Base-by-base conservation (phyloP, 2,888 invertebrate genomes). In the Tetheella fluctuosa region DNA sequence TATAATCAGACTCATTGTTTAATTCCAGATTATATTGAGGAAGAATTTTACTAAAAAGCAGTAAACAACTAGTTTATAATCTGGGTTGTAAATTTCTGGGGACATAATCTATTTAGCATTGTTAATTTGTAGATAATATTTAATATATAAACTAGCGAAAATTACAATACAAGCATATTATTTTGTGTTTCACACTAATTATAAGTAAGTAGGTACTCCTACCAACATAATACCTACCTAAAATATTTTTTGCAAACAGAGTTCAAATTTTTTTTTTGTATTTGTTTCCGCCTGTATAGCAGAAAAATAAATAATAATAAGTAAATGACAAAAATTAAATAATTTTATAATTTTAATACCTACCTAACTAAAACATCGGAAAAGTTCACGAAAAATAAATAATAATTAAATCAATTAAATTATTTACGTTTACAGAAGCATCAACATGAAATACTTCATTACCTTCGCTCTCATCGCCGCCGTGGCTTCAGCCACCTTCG, bases 131-230 rank as follows among this genome's bases (percentile, higher is more conserved):
- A 56, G 74, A 76, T 76, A 76, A 73, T 58, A 34, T 59, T 59
- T 25, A 52, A 59, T 80, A 81, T 81, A 81, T 71, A 80, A 72
- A 65, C 61, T 62, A 53, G 13, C n/a, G 23, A 12, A 23, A 58
- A 59, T 54, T 8, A 25, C 30, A 7, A 17, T 15, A n/a, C 52
- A 42, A 59, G 48, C 64, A 80, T 71, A 80, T 73, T n/a, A n/a
- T n/a, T n/a, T 81, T 73, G 70, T 70, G 59, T 65, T 61, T 64
- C 63, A 73, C 66, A 65, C 66, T 60, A 63, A 62, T 64, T 60
- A 67, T 66, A 69, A 64, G 78, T 78, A 73, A 78, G 75, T 74
- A 53, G n/a, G n/a, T n/a, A n/a, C n/a, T 15, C 10, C 15, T 37
- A 15, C 1, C 13, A 37, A 37, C 1, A 37, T 2, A 37, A 15